Percentiles rank a stretch among this genome's conserved stretches.
These are phyloP conservation scores for Cynoglossus semilaevis DNA, from an alignment of 2,113 vertebrate genomes.

Conservation along the genomic window DNA sequence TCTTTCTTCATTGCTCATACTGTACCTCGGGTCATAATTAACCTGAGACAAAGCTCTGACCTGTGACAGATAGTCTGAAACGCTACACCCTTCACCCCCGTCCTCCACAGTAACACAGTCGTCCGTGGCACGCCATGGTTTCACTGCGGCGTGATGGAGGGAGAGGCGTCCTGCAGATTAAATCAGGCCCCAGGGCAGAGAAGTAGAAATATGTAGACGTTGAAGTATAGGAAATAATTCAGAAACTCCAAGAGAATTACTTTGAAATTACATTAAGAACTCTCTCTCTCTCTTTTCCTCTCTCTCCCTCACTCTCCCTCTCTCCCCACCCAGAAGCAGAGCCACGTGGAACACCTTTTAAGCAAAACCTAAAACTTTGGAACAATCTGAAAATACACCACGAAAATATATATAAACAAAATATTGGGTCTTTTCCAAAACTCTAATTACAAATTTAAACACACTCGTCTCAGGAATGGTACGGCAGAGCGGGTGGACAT, in stretches of 20 bases:
- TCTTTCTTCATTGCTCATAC: conserved; percentile 35
- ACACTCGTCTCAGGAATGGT: no score
- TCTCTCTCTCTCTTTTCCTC: not conserved
- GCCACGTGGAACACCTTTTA: no score
- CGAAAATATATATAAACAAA: no score
- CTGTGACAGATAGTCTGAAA: conserved; percentile 74
- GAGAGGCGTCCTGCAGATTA: conserved; percentile 30
- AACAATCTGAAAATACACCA: no score
- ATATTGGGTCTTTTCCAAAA: no score
- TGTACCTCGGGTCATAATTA: conserved; percentile 69
- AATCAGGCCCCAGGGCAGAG: conserved; percentile 34
- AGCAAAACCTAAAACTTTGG: no score
- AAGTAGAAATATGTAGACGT: conserved; percentile 9
- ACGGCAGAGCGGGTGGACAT: no score
- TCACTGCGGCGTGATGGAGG: conserved; percentile 32
- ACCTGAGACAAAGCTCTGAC: conserved; percentile 65
- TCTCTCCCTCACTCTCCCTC: no score
- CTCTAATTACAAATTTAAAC: no score
- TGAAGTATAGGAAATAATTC: conserved; percentile 29
- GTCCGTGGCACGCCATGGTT: not conserved
- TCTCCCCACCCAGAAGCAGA: no score
- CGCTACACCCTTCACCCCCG: conserved; percentile 31
- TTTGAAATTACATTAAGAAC: conserved; percentile 41
- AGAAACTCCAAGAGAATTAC: conserved; percentile 27
- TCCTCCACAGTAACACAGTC: conserved; percentile 13